Base-by-base conservation (phyloP, 2,888 invertebrate species). In the Tryphoninae sp. region DNA sequence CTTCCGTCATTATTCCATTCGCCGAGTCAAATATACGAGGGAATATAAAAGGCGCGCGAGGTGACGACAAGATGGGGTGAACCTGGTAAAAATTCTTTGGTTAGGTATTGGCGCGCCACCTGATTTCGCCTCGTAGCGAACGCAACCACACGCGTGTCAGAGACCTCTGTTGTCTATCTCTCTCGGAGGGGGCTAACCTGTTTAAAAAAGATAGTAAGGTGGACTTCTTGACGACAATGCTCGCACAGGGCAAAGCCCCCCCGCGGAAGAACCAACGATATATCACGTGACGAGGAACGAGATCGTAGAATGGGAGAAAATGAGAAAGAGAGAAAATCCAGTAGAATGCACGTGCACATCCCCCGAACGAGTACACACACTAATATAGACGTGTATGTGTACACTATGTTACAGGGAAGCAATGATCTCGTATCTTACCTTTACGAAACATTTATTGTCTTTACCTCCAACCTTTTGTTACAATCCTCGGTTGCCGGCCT, bases 221-320 rank as follows among this genome's bases (percentile, higher is more conserved):
- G 69, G 69, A 78, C 78, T 81, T 74, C 72, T 61, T 59, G 64
- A 78, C 80, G 78, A 80, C 80, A 81, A 81, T 81, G 81, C 78
- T 78, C 69, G 67, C 67, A 77, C 81, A 67, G 72, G 67, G 62
- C 79, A 80, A 80, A 64, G 75, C 69, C 75, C 75, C 75, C 67
- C 72, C 42, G 23, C 61, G 55, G 74, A n/a, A 69, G 13, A 19
- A 42, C 13, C 62, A 51, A 61, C 69, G 58, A 71, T 49, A 67
- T 55, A 45, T 45, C 45, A 13, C 45, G 45, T 55, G 8, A 9
- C 53, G 53, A 53, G 53, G 16, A 53, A 53, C 53, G 53, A 53
- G 53, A 53, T 53, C 53, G 53, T 26, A 59, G 16, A 51, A 51
- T 58, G 26, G 61, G 61, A 19, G 68, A 77, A 53, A 67, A 40